Evolutionary conservation across 2,113 vertebrate genomes (phyloP), one percentile per base, ranked within the genome.

Genomic region (Eclectus roratus): DNA sequence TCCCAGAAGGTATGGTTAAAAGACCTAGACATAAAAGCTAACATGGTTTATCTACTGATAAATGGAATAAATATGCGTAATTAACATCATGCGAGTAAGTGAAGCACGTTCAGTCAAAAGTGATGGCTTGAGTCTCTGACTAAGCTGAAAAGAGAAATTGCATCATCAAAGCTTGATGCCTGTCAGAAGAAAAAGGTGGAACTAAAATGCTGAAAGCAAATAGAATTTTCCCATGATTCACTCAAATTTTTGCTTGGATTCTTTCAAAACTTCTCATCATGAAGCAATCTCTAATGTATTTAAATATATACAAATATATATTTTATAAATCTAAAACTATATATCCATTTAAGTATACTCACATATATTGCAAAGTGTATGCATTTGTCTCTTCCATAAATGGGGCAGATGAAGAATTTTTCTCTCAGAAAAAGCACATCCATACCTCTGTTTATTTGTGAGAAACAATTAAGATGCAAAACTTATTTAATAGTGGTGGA

Each of bases 61-160:
- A 94, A 72, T 4, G 2, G 50, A 86, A 83, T 91, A 91, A 96
- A 66, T 95, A 60, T 31, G 17, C 5, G 18, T 96, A 96, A 97
- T 52, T 93, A 80, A 88, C 66, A 91, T 94, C 72, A 85, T 29
- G 66, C 1, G 7, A 53, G 15, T 74, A 85, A 88, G 50, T 33
- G 37, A 35, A 31, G 14, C 33, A 31, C 24, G 27, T 81, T 86
- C 83, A 94, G 41, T 74, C 78, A 78, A 56, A 53, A 86, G 46
- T 28, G 50, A 43, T 50, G 58, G n/a, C 35, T 80, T 72, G 31
- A 68, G 47, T 41, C 9, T 46, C 65, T 91, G 85, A 90, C 29
- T 81, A 89, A 91, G 74, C 37, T 73, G 79, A 80, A 94, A 71
- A 85, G 52, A 94, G n/a, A 82, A 86, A 58, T 77, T 88, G n/a